These are phyloP conservation scores for Melanocharis versteri DNA, from an alignment of 2,113 vertebrate genomes.

Conservation along the genomic window DNA sequence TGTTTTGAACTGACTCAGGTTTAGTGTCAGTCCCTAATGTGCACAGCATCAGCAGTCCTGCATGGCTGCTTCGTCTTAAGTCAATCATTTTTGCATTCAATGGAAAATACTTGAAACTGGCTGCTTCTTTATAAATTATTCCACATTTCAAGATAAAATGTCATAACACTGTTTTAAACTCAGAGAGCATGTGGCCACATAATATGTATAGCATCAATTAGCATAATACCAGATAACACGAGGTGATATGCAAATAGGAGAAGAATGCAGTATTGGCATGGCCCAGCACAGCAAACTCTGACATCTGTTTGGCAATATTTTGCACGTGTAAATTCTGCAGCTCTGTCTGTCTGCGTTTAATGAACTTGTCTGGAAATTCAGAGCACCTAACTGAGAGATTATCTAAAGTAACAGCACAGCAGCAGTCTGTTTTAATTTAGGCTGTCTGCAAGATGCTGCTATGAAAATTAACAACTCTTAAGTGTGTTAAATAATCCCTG, in stretches of 20 bases:
- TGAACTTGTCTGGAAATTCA: conserved; percentile 54
- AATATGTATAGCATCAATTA: conserved; percentile 8
- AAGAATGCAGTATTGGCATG: neutral
- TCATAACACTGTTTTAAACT: conserved; percentile 6
- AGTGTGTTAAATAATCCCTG: conserved; percentile 64
- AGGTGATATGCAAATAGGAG: neutral
- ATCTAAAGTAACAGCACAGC: conserved; percentile 51
- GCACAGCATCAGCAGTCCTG: rapidly evolving
- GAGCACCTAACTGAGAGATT: conserved; percentile 58
- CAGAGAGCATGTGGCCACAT: neutral
- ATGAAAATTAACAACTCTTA: conserved; percentile 70
- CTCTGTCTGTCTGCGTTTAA: conserved; percentile 35
- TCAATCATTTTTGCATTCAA: neutral
- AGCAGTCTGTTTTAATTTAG: conserved; percentile 67
- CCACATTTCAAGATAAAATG: neutral
- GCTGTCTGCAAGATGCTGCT: conserved; percentile 48
- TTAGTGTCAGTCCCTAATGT: neutral
- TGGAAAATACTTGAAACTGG: neutral
- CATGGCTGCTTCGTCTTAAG: neutral
- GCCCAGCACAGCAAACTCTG: conserved; percentile 3
- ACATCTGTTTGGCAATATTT: conserved; percentile 55
- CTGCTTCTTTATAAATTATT: neutral
- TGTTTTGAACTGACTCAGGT: neutral
- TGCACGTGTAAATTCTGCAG: neutral
- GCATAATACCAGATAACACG: neutral